These are phyloP conservation scores for Cotesia congregata DNA, from an alignment of 2,888 invertebrate species.

Conservation along the genomic window DNA sequence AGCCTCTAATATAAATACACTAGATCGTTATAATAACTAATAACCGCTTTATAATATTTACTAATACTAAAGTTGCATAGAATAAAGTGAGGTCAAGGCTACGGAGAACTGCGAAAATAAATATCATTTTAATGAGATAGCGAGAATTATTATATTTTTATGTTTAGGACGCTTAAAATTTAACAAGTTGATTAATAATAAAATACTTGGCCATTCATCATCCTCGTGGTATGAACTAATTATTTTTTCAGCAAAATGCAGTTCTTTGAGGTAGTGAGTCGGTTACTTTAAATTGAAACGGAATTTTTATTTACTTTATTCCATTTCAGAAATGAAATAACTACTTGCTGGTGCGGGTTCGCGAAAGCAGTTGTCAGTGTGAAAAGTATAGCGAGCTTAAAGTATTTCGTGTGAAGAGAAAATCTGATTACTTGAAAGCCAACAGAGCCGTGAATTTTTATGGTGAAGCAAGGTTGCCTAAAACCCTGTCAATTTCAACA, in stretches of 20 bases:
- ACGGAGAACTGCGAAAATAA: neutral
- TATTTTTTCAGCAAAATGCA: neutral
- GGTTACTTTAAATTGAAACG: neutral
- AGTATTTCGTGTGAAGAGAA: slow-evolving; percentile 12
- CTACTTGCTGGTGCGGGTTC: neutral
- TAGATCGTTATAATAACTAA: neutral
- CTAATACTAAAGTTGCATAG: neutral
- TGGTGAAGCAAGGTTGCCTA: neutral
- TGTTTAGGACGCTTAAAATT: neutral
- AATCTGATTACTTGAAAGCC: slow-evolving; percentile 26
- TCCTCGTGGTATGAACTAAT: neutral
- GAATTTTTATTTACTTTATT: neutral
- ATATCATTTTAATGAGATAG: neutral
- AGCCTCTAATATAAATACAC: neutral
- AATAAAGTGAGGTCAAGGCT: neutral
- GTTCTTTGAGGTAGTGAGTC: neutral
- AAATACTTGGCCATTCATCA: neutral
- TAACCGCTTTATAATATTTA: neutral
- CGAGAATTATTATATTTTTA: neutral
- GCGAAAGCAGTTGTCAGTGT: neutral
- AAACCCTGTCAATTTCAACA: slow-evolving; percentile 12
- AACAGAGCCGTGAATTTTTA: neutral
- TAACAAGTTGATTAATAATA: neutral
- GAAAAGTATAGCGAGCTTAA: neutral
- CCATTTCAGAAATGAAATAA: neutral